A percentile compares a stretch with the other conserved stretches of the same genome.
Conservation (phyloP, 2,113 vertebrate species). For the Geococcyx californianus region DNA sequence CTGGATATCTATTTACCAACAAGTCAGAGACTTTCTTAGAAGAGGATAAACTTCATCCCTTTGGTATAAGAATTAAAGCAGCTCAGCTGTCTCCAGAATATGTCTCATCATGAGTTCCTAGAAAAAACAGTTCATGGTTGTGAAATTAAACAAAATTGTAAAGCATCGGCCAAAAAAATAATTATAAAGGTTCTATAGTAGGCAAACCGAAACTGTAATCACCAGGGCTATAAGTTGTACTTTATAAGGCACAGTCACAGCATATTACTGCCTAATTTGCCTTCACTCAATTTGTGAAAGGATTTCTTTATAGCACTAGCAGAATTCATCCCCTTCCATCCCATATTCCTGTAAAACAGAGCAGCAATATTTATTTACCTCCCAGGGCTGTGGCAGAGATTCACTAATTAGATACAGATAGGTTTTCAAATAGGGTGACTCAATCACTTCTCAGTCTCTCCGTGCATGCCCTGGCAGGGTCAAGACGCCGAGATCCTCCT, state of each 20-base stretch:
- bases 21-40: not conserved
- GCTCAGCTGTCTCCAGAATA: not conserved
- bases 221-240: not conserved
- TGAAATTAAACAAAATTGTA: not conserved
- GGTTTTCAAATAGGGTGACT: not conserved
- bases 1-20: not conserved
- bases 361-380: not conserved
- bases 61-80: not conserved
- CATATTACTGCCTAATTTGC: not conserved
- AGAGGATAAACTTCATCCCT: not conserved
- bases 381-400: not conserved
- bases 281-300: not conserved
- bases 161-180: not conserved
- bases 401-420: not conserved
- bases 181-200: not conserved
- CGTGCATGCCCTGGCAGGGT: not conserved
- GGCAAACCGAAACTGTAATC: not conserved
- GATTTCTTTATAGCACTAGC: not conserved
- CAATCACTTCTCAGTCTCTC: not conserved
- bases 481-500: not conserved
- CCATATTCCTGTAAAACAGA: slow-evolving; percentile 6
- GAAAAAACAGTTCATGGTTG: not conserved
- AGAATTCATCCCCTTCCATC: not conserved
- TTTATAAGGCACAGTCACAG: not conserved
- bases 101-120: not conserved